Percentiles rank a stretch among this genome's conserved stretches.
These are phyloP conservation scores for Eupeodes latifasciatus DNA, from an alignment of 2,888 invertebrate genomes.

Conservation along the genomic window DNA sequence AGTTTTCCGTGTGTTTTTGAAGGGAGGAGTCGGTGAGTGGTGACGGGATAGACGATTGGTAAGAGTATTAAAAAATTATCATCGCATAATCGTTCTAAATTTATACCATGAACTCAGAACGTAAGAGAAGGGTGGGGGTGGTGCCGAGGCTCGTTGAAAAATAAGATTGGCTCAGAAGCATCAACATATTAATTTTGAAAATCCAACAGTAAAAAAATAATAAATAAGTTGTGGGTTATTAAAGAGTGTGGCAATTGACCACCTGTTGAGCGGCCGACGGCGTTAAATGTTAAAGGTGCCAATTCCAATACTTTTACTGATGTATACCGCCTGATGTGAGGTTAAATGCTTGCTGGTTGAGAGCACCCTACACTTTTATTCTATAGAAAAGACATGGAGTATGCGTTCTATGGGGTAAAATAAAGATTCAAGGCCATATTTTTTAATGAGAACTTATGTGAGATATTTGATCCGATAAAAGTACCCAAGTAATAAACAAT, in stretches of 20 bases:
- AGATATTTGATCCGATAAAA: neutral
- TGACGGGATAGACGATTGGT: conserved; percentile 18
- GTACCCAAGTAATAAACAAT: neutral
- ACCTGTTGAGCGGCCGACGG: conserved; percentile 34
- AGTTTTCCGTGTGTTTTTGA: neutral
- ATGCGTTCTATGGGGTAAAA: neutral
- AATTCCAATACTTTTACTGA: conserved; percentile 15
- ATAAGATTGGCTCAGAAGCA: conserved; percentile 8
- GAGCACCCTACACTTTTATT: neutral
- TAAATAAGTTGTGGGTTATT: conserved; percentile 24
- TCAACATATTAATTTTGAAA: conserved; percentile 49
- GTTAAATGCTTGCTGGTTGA: neutral
- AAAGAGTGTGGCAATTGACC: conserved; percentile 34
- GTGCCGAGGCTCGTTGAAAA: neutral
- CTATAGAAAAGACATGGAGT: neutral
- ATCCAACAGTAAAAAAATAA: conserved; percentile 18
- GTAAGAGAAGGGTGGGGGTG: neutral
- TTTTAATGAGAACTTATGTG: neutral
- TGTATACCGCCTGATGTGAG: neutral
- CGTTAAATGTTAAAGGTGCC: conserved; percentile 14
- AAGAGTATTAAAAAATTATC: conserved; percentile 29
- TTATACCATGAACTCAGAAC: conserved; percentile 57
- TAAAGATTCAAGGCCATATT: conserved; percentile 3
- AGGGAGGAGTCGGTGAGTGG: neutral
- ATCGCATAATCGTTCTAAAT: conserved; percentile 67